A percentile compares a stretch with the other conserved stretches of the same genome.
Evolutionary conservation across 2,797 vertebrate genomes (phyloP).

Genomic region (Scyliorhinus canicula): DNA sequence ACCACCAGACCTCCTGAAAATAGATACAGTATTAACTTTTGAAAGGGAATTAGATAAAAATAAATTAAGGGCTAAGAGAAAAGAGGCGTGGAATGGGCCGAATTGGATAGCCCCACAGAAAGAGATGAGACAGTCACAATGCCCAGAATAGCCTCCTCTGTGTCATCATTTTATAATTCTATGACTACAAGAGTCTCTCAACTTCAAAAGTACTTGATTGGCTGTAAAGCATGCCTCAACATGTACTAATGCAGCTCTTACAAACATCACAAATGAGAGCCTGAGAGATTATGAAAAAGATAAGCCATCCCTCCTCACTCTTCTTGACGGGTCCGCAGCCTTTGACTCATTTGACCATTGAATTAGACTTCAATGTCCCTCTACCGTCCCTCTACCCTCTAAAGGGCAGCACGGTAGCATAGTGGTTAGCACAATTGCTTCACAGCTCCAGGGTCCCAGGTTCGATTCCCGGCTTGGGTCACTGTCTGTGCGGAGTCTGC

Average conservation of each 20-base stretch:
- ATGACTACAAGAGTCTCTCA: not conserved
- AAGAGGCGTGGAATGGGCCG: not conserved
- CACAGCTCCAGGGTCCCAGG: no score
- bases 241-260: not conserved
- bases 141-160: not conserved
- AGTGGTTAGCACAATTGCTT: no score
- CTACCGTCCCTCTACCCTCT: no score
- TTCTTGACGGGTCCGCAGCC: not conserved
- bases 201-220: not conserved
- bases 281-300: not conserved
- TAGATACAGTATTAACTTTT: not conserved
- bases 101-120: not conserved
- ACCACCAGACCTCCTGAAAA: no score
- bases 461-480: no score
- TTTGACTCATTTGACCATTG: not conserved
- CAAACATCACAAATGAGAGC: not conserved
- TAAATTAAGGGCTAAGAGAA: not conserved
- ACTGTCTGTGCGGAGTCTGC: no score
- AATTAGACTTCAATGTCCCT: not conserved
- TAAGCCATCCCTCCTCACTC: not conserved
- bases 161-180: not conserved
- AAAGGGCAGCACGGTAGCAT: no score
- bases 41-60: not conserved
- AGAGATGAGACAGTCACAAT: not conserved
- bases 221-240: not conserved